phyloP scores from a whole-genome alignment of 2,888 invertebrate species.

The Galeopsomyia nigrocyanea region DNA sequence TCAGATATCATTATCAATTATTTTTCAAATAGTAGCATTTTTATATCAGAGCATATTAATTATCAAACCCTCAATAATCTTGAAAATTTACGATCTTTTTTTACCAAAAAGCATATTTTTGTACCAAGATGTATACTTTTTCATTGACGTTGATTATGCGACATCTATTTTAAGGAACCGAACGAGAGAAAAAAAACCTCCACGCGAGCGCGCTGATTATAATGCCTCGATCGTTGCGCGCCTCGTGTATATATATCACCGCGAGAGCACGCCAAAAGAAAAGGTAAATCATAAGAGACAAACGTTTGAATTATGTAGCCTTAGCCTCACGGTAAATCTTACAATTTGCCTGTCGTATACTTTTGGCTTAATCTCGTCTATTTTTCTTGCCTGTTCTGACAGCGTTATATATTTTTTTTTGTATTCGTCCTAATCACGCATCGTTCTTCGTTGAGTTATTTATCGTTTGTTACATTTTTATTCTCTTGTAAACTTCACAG shows the following conservation, averaged over 20 bases:
- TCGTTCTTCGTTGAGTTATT: not conserved
- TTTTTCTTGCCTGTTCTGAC: not conserved
- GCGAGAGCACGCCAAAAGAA: not conserved
- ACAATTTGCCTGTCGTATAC: not conserved
- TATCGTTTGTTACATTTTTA: slow-evolving; percentile 28
- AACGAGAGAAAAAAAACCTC: too few relatives aligned
- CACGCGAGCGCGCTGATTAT: not conserved
- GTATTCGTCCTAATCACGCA: slow-evolving; percentile 10
- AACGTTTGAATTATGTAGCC: slow-evolving; percentile 8
- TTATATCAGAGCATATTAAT: too few relatives aligned
- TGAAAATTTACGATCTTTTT: too few relatives aligned
- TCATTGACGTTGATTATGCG: too few relatives aligned
- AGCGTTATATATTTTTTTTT: slow-evolving; percentile 19
- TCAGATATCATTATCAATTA: too few relatives aligned
- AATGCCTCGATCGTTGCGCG: not conserved
- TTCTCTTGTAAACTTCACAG: slow-evolving; percentile 6
- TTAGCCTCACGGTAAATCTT: not conserved
- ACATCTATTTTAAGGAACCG: too few relatives aligned
- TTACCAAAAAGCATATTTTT: too few relatives aligned
- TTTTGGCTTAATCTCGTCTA: not conserved
- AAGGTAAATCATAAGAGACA: slow-evolving; percentile 23
- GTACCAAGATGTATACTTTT: too few relatives aligned
- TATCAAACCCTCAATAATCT: too few relatives aligned
- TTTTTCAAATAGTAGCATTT: too few relatives aligned
- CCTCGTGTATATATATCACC: not conserved